A percentile compares a stretch with the other conserved stretches of the same genome.
These are phyloP conservation scores for Pachyramphus minor DNA, from an alignment of 2,113 vertebrate genomes.

Conservation along the genomic window DNA sequence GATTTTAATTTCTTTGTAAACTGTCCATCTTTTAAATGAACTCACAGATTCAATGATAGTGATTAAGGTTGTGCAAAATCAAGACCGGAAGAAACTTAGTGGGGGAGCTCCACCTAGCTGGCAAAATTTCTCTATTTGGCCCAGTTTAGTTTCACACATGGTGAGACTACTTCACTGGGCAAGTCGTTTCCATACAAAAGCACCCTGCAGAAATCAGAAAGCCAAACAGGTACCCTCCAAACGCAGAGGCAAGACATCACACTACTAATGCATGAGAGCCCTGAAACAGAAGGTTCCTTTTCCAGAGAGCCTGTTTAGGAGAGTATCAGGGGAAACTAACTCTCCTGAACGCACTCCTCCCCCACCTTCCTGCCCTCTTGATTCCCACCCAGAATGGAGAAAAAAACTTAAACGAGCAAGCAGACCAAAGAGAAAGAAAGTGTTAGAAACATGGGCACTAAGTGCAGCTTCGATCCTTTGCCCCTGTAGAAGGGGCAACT, in stretches of 20 bases:
- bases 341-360: not conserved
- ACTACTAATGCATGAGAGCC: not conserved
- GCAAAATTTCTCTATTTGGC: constrained; percentile 49
- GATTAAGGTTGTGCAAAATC: not conserved
- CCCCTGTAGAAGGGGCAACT: not conserved
- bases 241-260: not conserved
- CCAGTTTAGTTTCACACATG: not conserved
- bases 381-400: not conserved
- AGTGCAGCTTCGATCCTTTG: not conserved
- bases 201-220: not conserved
- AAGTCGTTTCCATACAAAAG: not conserved
- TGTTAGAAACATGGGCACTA: not conserved
- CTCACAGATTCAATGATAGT: not conserved
- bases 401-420: not conserved
- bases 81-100: constrained; percentile 13
- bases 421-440: not conserved
- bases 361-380: not conserved
- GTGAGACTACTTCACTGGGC: not conserved
- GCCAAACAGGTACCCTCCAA: not conserved
- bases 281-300: not conserved
- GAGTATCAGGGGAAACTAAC: not conserved
- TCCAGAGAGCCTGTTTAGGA: not conserved
- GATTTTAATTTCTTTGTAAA: not conserved
- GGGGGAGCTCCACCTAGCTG: constrained; percentile 63
- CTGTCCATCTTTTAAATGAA: not conserved